Evolutionary conservation across 1,140 invertebrate species (phyloP), one percentile per base, ranked within the genome.

Genomic region (Drosophila athabasca): DNA sequence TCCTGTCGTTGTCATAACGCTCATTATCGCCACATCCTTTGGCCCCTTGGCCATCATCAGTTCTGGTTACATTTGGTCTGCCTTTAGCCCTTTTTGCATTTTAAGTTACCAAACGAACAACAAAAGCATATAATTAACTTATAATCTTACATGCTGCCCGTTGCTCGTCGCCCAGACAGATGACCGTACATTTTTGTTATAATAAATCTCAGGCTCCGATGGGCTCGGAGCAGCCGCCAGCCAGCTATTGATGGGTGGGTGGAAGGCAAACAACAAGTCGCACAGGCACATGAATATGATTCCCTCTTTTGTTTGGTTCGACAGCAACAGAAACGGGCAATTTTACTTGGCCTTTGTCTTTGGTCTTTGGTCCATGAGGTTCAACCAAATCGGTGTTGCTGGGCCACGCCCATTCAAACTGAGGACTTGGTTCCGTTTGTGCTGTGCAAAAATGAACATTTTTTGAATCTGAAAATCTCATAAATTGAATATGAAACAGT

Each of bases 61-160:
- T 55, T 55, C 35, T 39, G 4, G 35, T 39, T 13, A 39, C 11
- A 13, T 13, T 35, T 44, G 35, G 45, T 39, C 65, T 39, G n/a
- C 13, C 13, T 53, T 48, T 52, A 39, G 26, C 45, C 26, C 62
- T 59, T 55, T 79, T 75, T 51, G 53, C 62, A 76, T 84, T 69
- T 85, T 55, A 61, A 60, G 76, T 84, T 80, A 80, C 80, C 71
- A 66, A 69, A 76, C 49, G 55, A 76, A 50, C 52, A 67, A 67
- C 53, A 67, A 62, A 62, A 48, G 79, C 58, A 22, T 60, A 80
- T 85, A 84, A 84, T 84, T 85, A 85, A 85, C 81, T 84, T 84
- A 84, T 72, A 76, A 69, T 68, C 76, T 84, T 84, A 73, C 81
- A 73, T 62, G 65, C 19, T 39, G 41, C 31, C 13, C 11, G 22